A percentile compares a stretch with the other conserved stretches of the same genome.
These are phyloP conservation scores for Siniperca chuatsi DNA, from an alignment of 2,113 vertebrate species.

Conservation along the genomic window DNA sequence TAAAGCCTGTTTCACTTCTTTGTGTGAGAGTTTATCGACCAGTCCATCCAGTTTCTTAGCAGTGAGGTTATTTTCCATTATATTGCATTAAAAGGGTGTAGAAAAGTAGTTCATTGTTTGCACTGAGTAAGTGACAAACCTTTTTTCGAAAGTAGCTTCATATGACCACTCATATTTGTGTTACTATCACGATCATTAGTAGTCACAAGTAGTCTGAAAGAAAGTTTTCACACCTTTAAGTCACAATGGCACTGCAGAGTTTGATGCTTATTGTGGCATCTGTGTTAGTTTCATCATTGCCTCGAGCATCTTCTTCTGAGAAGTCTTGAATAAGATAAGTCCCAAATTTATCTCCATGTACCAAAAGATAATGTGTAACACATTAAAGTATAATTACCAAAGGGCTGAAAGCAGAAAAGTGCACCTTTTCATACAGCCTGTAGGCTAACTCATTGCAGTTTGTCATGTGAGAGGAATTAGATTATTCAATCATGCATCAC, in stretches of 20 bases:
- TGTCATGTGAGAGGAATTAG: constrained; percentile 53
- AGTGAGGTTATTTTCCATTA: not conserved
- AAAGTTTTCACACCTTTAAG: not conserved
- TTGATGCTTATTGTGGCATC: not conserved
- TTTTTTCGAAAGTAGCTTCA: not conserved
- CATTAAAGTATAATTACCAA: not conserved
- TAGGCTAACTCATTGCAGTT: constrained; percentile 11
- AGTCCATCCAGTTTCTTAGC: not conserved
- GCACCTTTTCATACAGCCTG: not conserved
- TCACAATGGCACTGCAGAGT: not conserved
- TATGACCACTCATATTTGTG: not conserved
- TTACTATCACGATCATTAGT: too few species aligned
- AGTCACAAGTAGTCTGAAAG: not conserved
- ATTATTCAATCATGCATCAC: constrained; percentile 58
- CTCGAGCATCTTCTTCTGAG: not conserved
- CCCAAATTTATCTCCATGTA: not conserved
- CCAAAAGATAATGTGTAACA: not conserved
- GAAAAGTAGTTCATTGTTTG: not conserved
- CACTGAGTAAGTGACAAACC: not conserved
- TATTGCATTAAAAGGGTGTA: too few species aligned
- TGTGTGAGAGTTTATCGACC: not conserved
- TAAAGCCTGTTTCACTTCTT: constrained; percentile 9
- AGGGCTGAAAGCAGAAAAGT: not conserved
- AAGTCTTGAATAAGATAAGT: not conserved
- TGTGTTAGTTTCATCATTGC: not conserved